These are phyloP conservation scores for Bagarius yarrelli DNA, from an alignment of 2,113 vertebrate species.

Conservation along the genomic window DNA sequence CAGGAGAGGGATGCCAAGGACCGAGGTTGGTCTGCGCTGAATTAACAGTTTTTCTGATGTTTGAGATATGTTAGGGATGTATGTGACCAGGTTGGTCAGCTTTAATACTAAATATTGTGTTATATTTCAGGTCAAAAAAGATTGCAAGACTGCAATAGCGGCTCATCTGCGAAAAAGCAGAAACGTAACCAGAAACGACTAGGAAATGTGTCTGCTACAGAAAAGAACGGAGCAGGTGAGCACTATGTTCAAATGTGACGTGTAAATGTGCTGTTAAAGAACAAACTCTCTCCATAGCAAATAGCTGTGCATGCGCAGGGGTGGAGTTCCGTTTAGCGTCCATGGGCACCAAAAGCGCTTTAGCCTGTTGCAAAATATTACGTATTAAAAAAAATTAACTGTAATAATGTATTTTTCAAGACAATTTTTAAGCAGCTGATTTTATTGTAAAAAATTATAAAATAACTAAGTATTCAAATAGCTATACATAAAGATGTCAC, in stretches of 20 bases:
- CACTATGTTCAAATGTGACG: background rate
- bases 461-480: no score
- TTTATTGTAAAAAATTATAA: no score
- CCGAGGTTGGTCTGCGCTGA: conserved; percentile 70
- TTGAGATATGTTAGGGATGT: no score
- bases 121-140: conserved; percentile 87
- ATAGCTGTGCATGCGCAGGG: background rate
- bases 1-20: conserved; percentile 82
- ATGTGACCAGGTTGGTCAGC: background rate
- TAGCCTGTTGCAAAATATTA: background rate
- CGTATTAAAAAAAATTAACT: no score
- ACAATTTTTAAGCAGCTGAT: no score
- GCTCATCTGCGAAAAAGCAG: conserved; percentile 85
- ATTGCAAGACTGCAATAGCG: conserved; percentile 75
- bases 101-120: conserved; percentile 1
- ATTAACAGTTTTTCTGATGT: no score
- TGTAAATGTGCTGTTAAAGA: no score
- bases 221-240: conserved; percentile 91
- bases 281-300: background rate
- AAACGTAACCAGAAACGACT: conserved; percentile 90
- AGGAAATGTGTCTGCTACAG: conserved; percentile 76
- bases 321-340: background rate
- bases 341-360: background rate
- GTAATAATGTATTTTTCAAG: no score
- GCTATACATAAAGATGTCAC: no score